Evolutionary conservation across 2,888 invertebrate genomes (phyloP).

Genomic region (Brachyopa scutellaris): DNA sequence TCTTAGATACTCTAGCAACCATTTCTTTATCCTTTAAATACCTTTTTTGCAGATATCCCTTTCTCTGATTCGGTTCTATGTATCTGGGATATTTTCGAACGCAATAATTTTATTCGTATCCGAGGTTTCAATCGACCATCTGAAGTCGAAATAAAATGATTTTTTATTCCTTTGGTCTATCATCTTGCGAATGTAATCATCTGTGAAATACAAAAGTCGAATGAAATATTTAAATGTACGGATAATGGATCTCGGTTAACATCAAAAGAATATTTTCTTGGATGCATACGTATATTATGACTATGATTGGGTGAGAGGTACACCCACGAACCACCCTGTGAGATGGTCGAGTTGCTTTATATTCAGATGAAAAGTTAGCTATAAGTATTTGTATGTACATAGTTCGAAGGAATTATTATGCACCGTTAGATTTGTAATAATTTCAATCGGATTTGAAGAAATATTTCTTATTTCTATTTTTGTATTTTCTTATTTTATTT

Average conservation of each 20-base stretch:
- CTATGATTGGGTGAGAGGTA: too few species aligned
- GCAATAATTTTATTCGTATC: too few species aligned
- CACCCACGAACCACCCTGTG: too few species aligned
- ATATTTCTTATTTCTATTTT: too few species aligned
- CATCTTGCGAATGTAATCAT: conserved; percentile 67
- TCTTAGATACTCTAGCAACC: too few species aligned
- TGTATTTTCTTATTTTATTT: conserved; percentile 14
- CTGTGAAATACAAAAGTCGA: conserved; percentile 69
- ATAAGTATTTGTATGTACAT: neutral
- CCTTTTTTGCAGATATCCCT: too few species aligned
- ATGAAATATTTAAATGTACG: conserved; percentile 71
- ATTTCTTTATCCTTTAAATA: too few species aligned
- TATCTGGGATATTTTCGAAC: too few species aligned
- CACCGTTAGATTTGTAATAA: conserved; percentile 63
- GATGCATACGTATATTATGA: too few species aligned
- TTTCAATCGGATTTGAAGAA: conserved; percentile 50
- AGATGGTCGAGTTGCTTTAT: conserved; percentile 58
- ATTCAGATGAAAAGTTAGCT: conserved; percentile 36
- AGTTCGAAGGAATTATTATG: conserved; percentile 42
- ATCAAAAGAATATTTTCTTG: conserved; percentile 71
- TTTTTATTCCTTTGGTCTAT: too few species aligned
- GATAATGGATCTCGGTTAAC: conserved; percentile 69
- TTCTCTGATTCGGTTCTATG: too few species aligned
- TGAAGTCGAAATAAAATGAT: conserved; percentile 45
- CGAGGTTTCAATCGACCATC: conserved; percentile 44